These are phyloP conservation scores for Cancer borealis DNA, from an alignment of 2,888 invertebrate genomes.

Conservation along the genomic window DNA sequence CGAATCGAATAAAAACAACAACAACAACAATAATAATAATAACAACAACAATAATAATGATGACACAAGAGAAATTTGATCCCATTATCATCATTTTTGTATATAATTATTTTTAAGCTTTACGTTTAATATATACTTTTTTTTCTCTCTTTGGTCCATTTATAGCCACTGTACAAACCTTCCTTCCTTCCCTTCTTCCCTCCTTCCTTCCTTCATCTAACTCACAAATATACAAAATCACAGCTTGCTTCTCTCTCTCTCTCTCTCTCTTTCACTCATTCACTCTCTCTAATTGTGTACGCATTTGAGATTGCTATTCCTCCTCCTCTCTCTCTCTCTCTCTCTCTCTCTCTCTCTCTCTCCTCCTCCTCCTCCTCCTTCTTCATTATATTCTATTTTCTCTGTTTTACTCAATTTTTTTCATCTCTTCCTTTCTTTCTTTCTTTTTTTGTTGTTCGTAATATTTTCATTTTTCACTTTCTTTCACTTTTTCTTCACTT, in stretches of 20 bases:
- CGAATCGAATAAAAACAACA: no score
- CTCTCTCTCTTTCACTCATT: neutral
- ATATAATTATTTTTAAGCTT: neutral
- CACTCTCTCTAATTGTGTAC: no score
- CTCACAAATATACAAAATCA: conserved; percentile 28
- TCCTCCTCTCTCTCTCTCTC: neutral
- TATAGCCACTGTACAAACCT: neutral
- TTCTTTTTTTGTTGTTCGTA: neutral
- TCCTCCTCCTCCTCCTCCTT: neutral
- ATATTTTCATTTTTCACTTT: no score
- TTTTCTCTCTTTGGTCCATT: neutral
- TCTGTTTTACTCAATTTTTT: neutral
- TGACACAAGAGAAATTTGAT: no score
- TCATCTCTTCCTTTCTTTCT: neutral
- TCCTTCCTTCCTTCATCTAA: neutral
- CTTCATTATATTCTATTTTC: neutral
- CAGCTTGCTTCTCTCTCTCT: conserved; percentile 40
- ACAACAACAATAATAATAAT: no score
- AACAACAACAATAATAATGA: no score
- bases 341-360: neutral
- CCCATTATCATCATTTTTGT: no score
- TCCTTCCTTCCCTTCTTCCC: neutral
- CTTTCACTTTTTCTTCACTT: no score
- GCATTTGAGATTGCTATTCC: no score
- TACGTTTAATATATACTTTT: neutral